Evolutionary conservation across 1,140 invertebrate genomes (phyloP), one percentile per base, ranked within the genome.

Genomic region (Trissolcus basalis): DNA sequence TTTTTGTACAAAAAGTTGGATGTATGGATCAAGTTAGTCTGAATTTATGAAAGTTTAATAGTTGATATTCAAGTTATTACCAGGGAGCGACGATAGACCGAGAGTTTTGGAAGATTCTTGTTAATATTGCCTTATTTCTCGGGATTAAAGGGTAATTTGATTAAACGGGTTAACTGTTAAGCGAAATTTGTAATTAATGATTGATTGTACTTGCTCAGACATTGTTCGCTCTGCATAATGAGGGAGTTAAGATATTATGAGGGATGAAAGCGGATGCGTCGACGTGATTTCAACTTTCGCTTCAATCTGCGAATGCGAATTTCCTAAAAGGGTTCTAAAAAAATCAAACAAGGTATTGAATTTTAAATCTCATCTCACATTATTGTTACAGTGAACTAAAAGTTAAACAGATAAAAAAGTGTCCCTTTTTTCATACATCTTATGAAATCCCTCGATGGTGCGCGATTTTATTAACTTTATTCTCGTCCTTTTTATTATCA

Each of bases 151-250:
- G 63, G 54, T 58, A 67, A 67, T 67, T 56, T 27, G 54, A 67
- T 35, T 56, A 49, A 67, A 58, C 13, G 44, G 54, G 47, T 55
- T 44, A 58, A 58, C 43, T 50, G 36, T 50, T 58, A 50, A 15
- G 54, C 36, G 32, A 67, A 67, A 56, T 67, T 67, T 44, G 63
- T 67, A 67, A 67, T 67, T 67, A 56, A 58, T 58, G 63, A 67
- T 67, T 67, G 54, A 67, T 67, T 43, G 36, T 54, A 33, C 32
- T 55, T 36, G 14, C 43, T 15, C 32, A 54, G 51, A 49, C 61
- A 45, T 45, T 53, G 59, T 63, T 63, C 12, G n/a, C n/a, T 1
- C 11, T 10, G 16, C n/a, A 39, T 54, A 54, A 63, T 63, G 32
- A 44, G 43, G 50, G 60, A 54, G 41, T 54, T 63, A 54, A 63